Conservation (phyloP, 2,888 invertebrate genomes). For the Lithodes maja region DNA sequence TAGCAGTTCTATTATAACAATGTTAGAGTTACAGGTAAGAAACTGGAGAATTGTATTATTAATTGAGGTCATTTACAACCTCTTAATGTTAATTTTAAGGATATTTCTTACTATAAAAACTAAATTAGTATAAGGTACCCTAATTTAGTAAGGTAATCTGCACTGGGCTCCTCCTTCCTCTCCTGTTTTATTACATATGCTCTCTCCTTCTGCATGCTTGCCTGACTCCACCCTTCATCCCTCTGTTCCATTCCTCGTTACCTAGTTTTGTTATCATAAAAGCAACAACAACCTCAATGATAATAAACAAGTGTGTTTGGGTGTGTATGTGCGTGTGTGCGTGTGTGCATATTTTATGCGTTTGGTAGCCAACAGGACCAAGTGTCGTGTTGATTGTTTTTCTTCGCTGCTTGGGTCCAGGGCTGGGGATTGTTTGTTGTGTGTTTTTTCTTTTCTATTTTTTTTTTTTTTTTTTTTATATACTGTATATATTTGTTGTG, state of each 20-base stretch:
- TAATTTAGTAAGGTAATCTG: neutral
- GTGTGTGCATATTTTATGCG: neutral
- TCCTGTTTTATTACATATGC: neutral
- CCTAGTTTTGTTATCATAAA: conserved; percentile 15
- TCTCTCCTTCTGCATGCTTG: neutral
- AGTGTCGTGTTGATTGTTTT: neutral
- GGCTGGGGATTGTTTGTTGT: neutral
- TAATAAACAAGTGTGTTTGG: neutral
- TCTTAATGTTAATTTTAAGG: no score
- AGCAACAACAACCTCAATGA: neutral
- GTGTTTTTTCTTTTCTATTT: conserved; percentile 2
- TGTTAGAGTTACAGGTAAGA: no score
- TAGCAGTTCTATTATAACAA: no score
- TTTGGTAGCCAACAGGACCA: neutral
- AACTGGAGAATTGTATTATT: no score
- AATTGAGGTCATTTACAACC: no score
- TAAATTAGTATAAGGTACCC: no score
- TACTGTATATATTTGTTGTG: conserved; percentile 23
- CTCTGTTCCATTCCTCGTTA: neutral
- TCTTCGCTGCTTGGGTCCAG: neutral
- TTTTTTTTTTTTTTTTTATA: conserved; percentile 11
- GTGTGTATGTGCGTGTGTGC: conserved; percentile 18
- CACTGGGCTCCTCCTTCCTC: neutral
- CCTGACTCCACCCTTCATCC: conserved; percentile 12
- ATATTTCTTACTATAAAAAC: no score